Conservation (phyloP, 2,888 invertebrate genomes). For the Sphecodes monilicornis region DNA sequence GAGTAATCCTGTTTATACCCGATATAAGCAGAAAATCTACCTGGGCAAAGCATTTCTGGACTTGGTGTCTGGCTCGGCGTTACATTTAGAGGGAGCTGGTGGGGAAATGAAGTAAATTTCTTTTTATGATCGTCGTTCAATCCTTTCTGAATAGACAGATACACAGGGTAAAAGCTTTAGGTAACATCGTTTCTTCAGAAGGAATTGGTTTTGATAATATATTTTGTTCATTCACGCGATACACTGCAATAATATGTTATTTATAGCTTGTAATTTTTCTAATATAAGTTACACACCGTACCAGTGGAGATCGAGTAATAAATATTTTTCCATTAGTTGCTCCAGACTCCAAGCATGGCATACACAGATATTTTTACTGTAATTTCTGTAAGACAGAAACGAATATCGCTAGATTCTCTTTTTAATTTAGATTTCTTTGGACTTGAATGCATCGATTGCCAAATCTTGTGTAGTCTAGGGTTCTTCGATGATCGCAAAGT, state of each 20-base stretch:
- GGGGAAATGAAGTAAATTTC: not conserved
- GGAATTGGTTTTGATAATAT: not conserved
- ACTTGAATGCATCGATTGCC: not conserved
- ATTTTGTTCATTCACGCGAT: constrained; percentile 11
- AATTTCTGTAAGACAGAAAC: not conserved
- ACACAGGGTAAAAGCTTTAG: not conserved
- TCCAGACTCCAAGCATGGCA: not conserved
- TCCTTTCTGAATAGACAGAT: not conserved
- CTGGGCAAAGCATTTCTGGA: not conserved
- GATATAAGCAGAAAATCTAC: constrained; percentile 13
- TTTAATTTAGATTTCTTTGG: not conserved
- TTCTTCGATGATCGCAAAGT: constrained; percentile 7
- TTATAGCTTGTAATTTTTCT: constrained; percentile 27
- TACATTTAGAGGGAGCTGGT: not conserved
- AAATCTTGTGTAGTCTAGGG: constrained; percentile 3
- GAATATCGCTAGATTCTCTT: not conserved
- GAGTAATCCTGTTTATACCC: constrained; percentile 16
- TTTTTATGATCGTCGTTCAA: not conserved
- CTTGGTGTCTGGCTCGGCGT: constrained; percentile 54
- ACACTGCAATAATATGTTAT: constrained; percentile 20
- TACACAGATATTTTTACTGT: not conserved
- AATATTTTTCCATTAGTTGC: not conserved
- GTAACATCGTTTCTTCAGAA: not conserved
- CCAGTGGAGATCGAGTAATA: not conserved
- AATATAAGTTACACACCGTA: not conserved